Conservation (phyloP, 2,888 invertebrate genomes). For the Emmelina monodactyla region DNA sequence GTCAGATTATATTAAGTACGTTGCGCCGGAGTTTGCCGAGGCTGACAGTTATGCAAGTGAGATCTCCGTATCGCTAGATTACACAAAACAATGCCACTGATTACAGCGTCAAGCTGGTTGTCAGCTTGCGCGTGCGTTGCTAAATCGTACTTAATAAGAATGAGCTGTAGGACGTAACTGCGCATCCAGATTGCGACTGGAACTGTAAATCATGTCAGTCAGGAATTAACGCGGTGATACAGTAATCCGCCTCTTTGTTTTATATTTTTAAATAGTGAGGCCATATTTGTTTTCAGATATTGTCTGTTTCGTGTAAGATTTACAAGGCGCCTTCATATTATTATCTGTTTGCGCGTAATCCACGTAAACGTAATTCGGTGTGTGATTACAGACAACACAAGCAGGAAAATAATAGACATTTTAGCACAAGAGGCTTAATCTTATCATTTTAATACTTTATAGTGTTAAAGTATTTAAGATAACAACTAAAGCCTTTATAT, state of each 20-base stretch:
- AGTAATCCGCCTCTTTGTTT: constrained; percentile 62
- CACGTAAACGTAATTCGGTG: constrained; percentile 57
- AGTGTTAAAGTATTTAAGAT: neutral
- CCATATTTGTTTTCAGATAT: constrained; percentile 64
- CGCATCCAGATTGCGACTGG: constrained; percentile 44
- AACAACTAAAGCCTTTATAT: too few relatives aligned
- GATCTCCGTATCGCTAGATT: constrained; percentile 56
- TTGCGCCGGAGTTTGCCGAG: constrained; percentile 36
- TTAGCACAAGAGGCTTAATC: constrained; percentile 49
- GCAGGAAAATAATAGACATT: constrained; percentile 39
- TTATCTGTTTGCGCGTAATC: constrained; percentile 60
- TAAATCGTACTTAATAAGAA: constrained; percentile 58
- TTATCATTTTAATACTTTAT: constrained; percentile 28
- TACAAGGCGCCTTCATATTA: constrained; percentile 56
- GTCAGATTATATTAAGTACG: constrained; percentile 42
- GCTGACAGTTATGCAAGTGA: constrained; percentile 57
- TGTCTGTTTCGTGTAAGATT: constrained; percentile 56
- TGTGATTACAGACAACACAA: constrained; percentile 54
- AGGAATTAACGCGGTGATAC: constrained; percentile 50
- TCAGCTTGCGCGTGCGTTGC: constrained; percentile 40
- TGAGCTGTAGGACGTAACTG: constrained; percentile 37
- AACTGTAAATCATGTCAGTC: constrained; percentile 52
- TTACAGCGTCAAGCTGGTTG: constrained; percentile 55
- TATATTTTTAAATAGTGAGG: constrained; percentile 63
- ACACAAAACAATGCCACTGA: constrained; percentile 56